phyloP scores from a whole-genome alignment of 1,140 invertebrate genomes.

The Drosophila mayri region DNA sequence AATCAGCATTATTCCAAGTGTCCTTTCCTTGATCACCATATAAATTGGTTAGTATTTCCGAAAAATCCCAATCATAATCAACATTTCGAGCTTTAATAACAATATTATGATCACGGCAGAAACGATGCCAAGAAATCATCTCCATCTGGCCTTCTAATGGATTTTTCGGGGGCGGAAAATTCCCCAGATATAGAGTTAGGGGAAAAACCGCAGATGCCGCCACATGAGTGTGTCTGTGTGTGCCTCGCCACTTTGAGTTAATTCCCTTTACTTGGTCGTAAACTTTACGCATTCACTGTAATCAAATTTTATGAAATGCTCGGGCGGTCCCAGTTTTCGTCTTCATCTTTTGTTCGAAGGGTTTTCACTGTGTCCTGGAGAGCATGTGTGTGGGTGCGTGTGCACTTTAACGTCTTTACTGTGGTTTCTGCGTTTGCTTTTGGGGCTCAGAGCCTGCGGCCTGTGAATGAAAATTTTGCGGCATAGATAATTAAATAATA shows the following conservation, averaged over 20 bases:
- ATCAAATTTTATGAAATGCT: constrained; percentile 78
- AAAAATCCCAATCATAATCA: constrained; percentile 47
- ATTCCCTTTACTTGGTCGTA: constrained; percentile 74
- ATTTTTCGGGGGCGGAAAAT: constrained; percentile 33
- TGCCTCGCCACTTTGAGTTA: constrained; percentile 62
- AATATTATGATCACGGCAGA: constrained; percentile 46
- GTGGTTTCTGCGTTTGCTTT: constrained; percentile 40
- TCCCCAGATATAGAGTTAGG: constrained; percentile 38
- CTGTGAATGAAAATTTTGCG: constrained; percentile 72
- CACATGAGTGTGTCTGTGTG: constrained; percentile 37
- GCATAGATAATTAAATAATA: constrained; percentile 78
- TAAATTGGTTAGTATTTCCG: constrained; percentile 13
- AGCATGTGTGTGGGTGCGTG: background rate
- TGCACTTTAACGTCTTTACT: constrained; percentile 59
- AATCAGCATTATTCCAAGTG: constrained; percentile 6
- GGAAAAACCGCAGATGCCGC: constrained; percentile 45
- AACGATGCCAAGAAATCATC: constrained; percentile 38
- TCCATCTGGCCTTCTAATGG: constrained; percentile 52
- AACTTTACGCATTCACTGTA: constrained; percentile 78
- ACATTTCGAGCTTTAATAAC: constrained; percentile 40
- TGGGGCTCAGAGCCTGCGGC: constrained; percentile 34
- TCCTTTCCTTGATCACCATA: background rate
- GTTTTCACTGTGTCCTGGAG: constrained; percentile 9
- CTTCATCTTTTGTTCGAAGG: constrained; percentile 27
- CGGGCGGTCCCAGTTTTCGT: constrained; percentile 19